Conservation (phyloP, 64 coral and sea anemone genomes). For the Porites lutea region DNA sequence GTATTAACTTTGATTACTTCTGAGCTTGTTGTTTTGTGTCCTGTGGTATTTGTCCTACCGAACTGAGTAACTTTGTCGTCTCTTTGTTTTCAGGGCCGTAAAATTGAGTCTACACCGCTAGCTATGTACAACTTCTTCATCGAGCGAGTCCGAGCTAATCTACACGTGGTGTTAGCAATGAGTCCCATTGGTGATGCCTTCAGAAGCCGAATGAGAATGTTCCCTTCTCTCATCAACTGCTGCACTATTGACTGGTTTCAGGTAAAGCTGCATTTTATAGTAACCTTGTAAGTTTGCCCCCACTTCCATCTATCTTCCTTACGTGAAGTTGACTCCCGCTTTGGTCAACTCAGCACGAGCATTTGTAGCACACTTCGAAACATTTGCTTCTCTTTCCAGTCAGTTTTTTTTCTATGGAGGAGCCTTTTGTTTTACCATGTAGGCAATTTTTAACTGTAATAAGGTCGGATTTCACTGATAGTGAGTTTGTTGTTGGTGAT, state of each 20-base stretch:
- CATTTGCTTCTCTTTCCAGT: too few species aligned
- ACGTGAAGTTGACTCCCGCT: too few species aligned
- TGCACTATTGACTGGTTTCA: conserved; percentile 99
- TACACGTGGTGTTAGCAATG: conserved; percentile 97
- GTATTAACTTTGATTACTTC: neutral
- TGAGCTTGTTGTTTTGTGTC: neutral
- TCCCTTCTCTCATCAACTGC: conserved; percentile 98
- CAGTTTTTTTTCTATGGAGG: too few species aligned
- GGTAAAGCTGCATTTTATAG: conserved; percentile 41
- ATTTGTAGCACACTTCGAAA: too few species aligned
- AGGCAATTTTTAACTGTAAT: too few species aligned
- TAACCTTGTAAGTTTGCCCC: neutral
- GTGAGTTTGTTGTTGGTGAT: too few species aligned
- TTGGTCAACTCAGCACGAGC: too few species aligned
- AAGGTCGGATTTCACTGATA: too few species aligned
- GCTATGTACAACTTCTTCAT: conserved; percentile 99
- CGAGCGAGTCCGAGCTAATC: conserved; percentile 89
- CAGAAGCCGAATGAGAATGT: conserved; percentile 97
- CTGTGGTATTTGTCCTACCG: too few species aligned
- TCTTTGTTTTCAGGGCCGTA: conserved; percentile 80
- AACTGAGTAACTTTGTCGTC: neutral
- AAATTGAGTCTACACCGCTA: conserved; percentile 95
- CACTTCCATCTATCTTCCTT: too few species aligned
- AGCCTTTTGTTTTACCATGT: too few species aligned
- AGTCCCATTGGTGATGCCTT: conserved; percentile 98